These are phyloP conservation scores for Furcula furcula DNA, from an alignment of 2,888 invertebrate genomes.

Conservation along the genomic window DNA sequence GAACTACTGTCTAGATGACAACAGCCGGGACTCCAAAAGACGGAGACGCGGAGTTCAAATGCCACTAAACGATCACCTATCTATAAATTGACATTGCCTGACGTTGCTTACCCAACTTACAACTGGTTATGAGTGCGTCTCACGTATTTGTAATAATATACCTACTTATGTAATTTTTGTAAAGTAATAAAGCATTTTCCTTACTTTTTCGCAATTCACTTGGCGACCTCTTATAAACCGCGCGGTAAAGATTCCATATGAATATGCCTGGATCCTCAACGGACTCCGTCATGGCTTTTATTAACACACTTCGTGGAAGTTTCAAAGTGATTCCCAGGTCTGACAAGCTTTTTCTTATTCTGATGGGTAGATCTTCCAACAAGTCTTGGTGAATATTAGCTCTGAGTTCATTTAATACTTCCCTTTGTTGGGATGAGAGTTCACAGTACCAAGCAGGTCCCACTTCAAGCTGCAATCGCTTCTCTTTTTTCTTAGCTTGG, in stretches of 20 bases:
- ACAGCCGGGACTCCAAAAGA: too few species aligned
- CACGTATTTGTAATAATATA: too few species aligned
- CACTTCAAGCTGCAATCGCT: slow-evolving; percentile 42
- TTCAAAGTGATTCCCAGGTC: slow-evolving; percentile 59
- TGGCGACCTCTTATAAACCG: slow-evolving; percentile 55
- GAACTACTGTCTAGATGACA: too few species aligned
- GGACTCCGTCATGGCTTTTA: slow-evolving; percentile 54
- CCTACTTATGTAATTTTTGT: too few species aligned
- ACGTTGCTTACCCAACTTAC: too few species aligned
- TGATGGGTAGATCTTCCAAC: slow-evolving; percentile 57
- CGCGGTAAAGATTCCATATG: slow-evolving; percentile 64
- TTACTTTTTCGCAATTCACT: slow-evolving; percentile 49
- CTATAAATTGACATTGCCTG: too few species aligned
- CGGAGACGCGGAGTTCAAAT: too few species aligned
- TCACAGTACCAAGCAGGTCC: slow-evolving; percentile 68
- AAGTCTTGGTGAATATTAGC: slow-evolving; percentile 63
- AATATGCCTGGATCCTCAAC: slow-evolving; percentile 66
- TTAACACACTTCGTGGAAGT: slow-evolving; percentile 43
- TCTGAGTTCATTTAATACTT: slow-evolving; percentile 47
- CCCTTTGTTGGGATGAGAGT: slow-evolving; percentile 53
- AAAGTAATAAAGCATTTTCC: too few species aligned
- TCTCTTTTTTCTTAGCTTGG: slow-evolving; percentile 44
- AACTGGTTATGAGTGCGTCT: too few species aligned
- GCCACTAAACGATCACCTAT: too few species aligned
- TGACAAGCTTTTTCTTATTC: slow-evolving; percentile 47